These are phyloP conservation scores for Melinopterus prodromus DNA, from an alignment of 2,888 invertebrate genomes.

Conservation along the genomic window DNA sequence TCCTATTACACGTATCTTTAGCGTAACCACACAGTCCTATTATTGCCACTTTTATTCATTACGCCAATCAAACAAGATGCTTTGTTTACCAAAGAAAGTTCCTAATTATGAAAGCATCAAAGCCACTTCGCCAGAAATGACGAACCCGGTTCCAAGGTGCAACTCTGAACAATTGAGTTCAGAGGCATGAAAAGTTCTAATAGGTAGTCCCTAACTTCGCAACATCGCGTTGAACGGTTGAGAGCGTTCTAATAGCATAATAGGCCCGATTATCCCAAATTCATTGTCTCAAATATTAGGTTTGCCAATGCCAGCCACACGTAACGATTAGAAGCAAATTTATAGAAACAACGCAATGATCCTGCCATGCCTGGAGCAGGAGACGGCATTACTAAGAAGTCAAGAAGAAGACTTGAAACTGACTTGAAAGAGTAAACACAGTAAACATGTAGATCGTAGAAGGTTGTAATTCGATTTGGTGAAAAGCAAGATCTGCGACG, in stretches of 20 bases:
- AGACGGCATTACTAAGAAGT: too few relatives aligned
- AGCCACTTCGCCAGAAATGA: neutral
- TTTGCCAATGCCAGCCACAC: neutral
- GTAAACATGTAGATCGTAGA: neutral
- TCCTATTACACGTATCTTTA: neutral
- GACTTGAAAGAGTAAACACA: too few relatives aligned
- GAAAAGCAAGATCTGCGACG: neutral
- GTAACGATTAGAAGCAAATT: too few relatives aligned
- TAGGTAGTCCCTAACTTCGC: neutral
- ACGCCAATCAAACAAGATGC: neutral
- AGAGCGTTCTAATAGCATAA: neutral
- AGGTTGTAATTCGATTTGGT: neutral
- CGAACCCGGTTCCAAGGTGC: neutral
- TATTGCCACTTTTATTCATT: neutral
- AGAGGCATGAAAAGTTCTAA: neutral
- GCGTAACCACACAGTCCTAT: neutral
- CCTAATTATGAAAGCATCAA: neutral
- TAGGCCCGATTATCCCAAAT: neutral
- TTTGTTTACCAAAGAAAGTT: neutral
- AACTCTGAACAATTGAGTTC: neutral
- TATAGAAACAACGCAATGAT: too few relatives aligned
- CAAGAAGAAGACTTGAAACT: too few relatives aligned
- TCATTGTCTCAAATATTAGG: neutral
- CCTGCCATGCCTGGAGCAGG: too few relatives aligned
- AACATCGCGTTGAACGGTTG: neutral